Evolutionary conservation across 2,888 invertebrate species (phyloP).

Genomic region (Scotopteryx bipunctaria): DNA sequence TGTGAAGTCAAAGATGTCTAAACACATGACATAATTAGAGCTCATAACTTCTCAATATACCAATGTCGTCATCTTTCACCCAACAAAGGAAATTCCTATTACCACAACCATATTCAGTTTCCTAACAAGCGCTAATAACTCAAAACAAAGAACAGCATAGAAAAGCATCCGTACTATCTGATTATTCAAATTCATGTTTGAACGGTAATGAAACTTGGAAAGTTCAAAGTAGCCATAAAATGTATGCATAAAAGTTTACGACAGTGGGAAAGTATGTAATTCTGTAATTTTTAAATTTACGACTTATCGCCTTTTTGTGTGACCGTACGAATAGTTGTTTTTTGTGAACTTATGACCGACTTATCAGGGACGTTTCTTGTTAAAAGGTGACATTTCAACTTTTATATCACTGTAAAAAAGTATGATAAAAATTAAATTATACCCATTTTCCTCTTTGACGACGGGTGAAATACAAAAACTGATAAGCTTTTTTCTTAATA

Average conservation of each 20-base stretch:
- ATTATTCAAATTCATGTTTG: constrained; percentile 26
- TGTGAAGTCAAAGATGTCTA: neutral
- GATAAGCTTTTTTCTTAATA: neutral
- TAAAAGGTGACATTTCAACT: too few species aligned
- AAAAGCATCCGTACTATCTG: constrained; percentile 13
- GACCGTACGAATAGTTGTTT: constrained; percentile 20
- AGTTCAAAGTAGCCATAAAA: constrained; percentile 34
- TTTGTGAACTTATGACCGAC: constrained; percentile 18
- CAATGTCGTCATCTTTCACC: constrained; percentile 27
- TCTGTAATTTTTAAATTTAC: constrained; percentile 33
- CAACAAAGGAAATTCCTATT: constrained; percentile 31
- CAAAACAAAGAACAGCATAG: constrained; percentile 26
- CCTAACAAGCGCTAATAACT: constrained; percentile 26
- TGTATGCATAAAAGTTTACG: constrained; percentile 30
- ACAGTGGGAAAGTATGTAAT: constrained; percentile 33
- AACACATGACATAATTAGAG: constrained; percentile 9
- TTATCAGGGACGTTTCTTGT: constrained; percentile 19
- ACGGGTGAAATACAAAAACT: constrained; percentile 1
- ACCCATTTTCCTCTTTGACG: too few species aligned
- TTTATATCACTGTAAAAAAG: constrained; percentile 15
- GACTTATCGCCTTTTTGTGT: constrained; percentile 23
- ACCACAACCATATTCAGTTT: constrained; percentile 25
- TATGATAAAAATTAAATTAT: too few species aligned
- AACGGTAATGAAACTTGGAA: constrained; percentile 29
- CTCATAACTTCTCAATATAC: constrained; percentile 4